phyloP scores from a whole-genome alignment of 2,113 vertebrate species.

The Phyllostomus hastatus region DNA sequence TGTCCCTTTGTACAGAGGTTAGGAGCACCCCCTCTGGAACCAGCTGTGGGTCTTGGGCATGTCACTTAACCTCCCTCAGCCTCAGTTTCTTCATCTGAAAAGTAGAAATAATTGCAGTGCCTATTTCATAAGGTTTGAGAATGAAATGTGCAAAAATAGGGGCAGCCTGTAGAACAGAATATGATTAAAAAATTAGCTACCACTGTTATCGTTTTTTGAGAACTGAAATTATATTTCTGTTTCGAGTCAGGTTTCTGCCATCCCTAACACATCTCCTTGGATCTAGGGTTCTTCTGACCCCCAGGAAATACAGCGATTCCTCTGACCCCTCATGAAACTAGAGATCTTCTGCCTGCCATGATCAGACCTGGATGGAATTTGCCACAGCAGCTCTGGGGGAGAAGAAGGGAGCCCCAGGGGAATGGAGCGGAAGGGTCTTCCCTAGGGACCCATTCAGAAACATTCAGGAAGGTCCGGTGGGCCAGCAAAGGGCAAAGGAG shows the following conservation, averaged over 20 bases:
- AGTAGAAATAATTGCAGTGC: neutral
- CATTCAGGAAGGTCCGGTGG: neutral
- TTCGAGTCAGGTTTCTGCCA: neutral
- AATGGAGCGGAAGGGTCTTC: neutral
- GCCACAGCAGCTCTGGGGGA: neutral
- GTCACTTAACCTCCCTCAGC: neutral
- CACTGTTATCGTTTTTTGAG: neutral
- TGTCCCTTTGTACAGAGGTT: neutral
- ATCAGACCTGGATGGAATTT: neutral
- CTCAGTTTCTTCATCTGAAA: neutral
- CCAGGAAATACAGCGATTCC: neutral
- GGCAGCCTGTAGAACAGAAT: neutral
- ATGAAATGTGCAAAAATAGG: neutral
- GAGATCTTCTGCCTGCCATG: neutral
- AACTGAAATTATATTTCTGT: neutral
- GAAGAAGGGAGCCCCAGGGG: neutral
- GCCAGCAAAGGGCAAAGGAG: neutral
- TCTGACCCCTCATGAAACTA: neutral
- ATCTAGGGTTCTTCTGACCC: neutral
- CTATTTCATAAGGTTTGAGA: neutral
- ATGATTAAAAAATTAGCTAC: neutral
- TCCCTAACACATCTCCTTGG: neutral
- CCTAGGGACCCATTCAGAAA: neutral
- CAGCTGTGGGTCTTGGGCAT: neutral
- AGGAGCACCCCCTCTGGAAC: neutral